phyloP scores from a whole-genome alignment of 2,888 invertebrate genomes.

The Machimus atricapillus region DNA sequence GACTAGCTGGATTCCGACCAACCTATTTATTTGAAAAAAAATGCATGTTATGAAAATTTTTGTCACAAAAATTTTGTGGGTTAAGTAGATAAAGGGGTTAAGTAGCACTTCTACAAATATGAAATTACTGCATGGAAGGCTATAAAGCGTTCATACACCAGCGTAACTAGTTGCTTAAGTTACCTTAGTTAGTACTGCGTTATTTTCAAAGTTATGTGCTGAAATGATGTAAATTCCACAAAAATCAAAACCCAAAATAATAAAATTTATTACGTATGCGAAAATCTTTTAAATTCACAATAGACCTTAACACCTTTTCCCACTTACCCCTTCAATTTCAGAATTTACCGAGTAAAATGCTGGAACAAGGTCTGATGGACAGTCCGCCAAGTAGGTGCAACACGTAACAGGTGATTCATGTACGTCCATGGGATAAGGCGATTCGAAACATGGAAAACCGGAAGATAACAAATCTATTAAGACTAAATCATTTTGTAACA shows the following conservation, averaged over 20 bases:
- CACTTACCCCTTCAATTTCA: neutral
- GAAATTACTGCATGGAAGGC: neutral
- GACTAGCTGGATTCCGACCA: constrained; percentile 74
- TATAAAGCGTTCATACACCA: neutral
- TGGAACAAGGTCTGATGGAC: constrained; percentile 96
- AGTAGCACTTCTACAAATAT: neutral
- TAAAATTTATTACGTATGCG: neutral
- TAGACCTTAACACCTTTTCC: neutral
- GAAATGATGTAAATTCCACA: neutral
- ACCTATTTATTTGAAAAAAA: constrained; percentile 61
- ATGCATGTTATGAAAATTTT: neutral
- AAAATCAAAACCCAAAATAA: neutral
- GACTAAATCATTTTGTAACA: constrained; percentile 97
- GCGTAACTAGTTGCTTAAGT: neutral
- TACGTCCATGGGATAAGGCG: constrained; percentile 99
- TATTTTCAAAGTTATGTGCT: neutral
- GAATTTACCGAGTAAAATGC: constrained; percentile 86
- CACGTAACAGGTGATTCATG: constrained; percentile 99
- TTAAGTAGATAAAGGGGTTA: neutral
- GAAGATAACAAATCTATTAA: constrained; percentile 94
- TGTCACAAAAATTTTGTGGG: neutral
- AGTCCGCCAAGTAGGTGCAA: constrained; percentile 96
- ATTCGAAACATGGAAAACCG: constrained; percentile 98
- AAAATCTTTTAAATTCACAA: neutral
- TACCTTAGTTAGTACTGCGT: neutral